Percentiles rank a stretch among this genome's conserved stretches.
Conservation (phyloP, 2,113 vertebrate species). For the Otus sunia region DNA sequence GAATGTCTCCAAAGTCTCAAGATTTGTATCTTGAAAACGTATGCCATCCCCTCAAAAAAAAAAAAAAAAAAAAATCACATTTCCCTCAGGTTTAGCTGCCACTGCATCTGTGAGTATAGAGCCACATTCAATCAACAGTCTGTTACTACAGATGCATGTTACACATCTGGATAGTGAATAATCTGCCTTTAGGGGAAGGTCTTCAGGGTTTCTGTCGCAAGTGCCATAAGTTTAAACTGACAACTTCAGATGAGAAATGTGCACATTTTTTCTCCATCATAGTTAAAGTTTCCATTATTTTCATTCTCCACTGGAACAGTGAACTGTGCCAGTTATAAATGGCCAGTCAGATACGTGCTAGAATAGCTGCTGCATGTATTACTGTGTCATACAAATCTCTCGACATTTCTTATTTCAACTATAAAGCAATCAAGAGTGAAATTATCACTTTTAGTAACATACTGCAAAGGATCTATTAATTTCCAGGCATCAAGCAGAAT, state of each 20-base stretch:
- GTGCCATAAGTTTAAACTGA: constrained; percentile 27
- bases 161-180: neutral
- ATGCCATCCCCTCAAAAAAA: neutral
- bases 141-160: neutral
- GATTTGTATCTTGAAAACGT: neutral
- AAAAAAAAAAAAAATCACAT: neutral
- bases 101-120: neutral
- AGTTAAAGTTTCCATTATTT: constrained; percentile 38
- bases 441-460: neutral
- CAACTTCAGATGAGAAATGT: constrained; percentile 34
- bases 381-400: neutral
- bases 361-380: neutral
- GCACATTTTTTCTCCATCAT: constrained; percentile 17
- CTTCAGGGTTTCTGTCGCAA: constrained; percentile 14
- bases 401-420: constrained; percentile 6
- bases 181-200: constrained; percentile 11
- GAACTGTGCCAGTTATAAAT: constrained; percentile 46
- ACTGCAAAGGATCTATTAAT: neutral
- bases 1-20: neutral
- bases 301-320: constrained; percentile 39
- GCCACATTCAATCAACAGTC: neutral
- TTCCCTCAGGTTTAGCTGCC: neutral
- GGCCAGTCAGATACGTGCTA: constrained; percentile 5
- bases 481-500: neutral
- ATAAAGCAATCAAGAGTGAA: constrained; percentile 48